Percentiles rank a stretch among this genome's conserved stretches.
phyloP scores from a whole-genome alignment of 1,140 invertebrate species.

The Drosophila ohnishii region DNA sequence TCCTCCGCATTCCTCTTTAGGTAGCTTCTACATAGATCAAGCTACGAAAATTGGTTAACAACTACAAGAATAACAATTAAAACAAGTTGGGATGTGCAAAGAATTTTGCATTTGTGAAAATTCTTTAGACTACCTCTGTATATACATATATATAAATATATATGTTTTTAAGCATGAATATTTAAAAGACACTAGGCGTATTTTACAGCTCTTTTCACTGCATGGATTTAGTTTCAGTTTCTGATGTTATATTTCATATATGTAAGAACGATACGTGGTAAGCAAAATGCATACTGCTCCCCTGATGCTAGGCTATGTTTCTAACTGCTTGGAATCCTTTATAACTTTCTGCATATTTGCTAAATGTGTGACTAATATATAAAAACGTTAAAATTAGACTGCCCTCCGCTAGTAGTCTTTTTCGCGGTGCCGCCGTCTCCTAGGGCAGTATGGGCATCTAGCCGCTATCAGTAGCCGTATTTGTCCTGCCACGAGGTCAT shows the following conservation, averaged over 20 bases:
- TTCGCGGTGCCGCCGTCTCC: neutral
- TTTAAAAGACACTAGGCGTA: constrained; percentile 60
- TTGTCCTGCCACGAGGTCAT: constrained; percentile 95
- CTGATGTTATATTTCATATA: constrained; percentile 30
- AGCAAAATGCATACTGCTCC: constrained; percentile 4
- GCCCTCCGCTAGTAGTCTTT: constrained; percentile 5
- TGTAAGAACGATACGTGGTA: constrained; percentile 39
- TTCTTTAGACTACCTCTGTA: too few relatives aligned
- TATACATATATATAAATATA: neutral
- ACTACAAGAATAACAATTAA: too few relatives aligned
- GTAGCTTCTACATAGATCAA: too few relatives aligned
- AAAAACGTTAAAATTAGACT: constrained; percentile 53
- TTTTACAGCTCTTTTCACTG: constrained; percentile 44
- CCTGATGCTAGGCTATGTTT: constrained; percentile 38
- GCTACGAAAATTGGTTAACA: too few relatives aligned
- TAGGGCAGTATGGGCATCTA: constrained; percentile 1
- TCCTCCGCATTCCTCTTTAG: too few relatives aligned
- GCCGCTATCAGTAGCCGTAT: constrained; percentile 85
- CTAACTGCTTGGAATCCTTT: constrained; percentile 60
- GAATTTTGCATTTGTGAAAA: too few relatives aligned
- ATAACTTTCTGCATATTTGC: constrained; percentile 56
- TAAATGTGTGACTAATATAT: constrained; percentile 57
- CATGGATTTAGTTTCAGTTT: constrained; percentile 19
- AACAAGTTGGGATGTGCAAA: too few relatives aligned
- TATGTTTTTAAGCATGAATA: constrained; percentile 27